Evolutionary conservation across 2,888 invertebrate species (phyloP).

Genomic region (Crepidodera aurea): DNA sequence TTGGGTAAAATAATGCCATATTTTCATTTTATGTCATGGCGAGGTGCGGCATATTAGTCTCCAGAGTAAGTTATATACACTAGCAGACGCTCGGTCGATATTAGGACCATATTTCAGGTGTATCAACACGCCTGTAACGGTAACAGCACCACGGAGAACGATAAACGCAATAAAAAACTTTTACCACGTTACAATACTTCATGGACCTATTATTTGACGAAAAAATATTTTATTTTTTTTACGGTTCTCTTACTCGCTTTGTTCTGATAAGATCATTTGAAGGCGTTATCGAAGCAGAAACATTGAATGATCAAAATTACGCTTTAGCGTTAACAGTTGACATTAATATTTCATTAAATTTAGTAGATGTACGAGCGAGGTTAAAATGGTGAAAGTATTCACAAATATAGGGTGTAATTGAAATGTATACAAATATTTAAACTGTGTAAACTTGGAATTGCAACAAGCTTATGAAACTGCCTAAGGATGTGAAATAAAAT

Average conservation of each 20-base stretch:
- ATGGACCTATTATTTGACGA: constrained; percentile 26
- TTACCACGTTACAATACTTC: constrained; percentile 37
- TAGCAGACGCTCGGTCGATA: constrained; percentile 49
- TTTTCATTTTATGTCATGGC: constrained; percentile 46
- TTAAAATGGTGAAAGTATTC: no score
- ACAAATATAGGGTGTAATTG: no score
- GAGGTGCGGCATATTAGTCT: constrained; percentile 49
- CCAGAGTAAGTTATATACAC: constrained; percentile 44
- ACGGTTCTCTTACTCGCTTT: not conserved
- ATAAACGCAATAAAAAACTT: constrained; percentile 58
- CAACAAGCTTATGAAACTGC: no score
- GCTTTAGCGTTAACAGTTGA: no score
- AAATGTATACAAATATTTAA: no score
- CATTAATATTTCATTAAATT: no score
- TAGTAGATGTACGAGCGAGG: no score
- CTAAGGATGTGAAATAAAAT: no score
- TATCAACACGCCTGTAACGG: constrained; percentile 51
- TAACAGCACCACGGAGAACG: constrained; percentile 55
- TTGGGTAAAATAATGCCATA: constrained; percentile 41
- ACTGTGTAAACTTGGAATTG: no score
- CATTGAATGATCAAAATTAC: no score
- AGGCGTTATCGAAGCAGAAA: no score
- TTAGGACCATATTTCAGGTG: constrained; percentile 58
- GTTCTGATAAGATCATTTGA: no score
- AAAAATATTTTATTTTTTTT: constrained; percentile 14